A percentile compares a stretch with the other conserved stretches of the same genome.
Evolutionary conservation across 2,113 vertebrate species (phyloP).

Genomic region (Erythrocebus patas): DNA sequence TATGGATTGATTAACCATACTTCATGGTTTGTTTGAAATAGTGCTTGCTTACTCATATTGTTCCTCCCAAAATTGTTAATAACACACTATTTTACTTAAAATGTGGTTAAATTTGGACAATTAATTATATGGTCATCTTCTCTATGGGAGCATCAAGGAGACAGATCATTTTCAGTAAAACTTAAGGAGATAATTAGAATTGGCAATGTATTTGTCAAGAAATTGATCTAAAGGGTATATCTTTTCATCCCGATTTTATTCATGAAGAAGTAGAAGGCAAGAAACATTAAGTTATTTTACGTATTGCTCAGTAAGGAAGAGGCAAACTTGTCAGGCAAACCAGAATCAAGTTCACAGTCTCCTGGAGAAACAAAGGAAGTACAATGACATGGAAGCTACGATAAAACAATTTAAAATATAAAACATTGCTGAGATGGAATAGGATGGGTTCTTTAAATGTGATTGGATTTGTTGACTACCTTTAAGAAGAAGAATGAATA

Average conservation of each 20-base stretch:
- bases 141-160: not conserved
- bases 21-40: not conserved
- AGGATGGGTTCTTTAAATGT: not conserved
- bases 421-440: not conserved
- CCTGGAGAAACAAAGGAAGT: not conserved
- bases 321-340: not conserved
- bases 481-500: not conserved
- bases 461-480: not conserved
- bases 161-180: not conserved
- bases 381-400: not conserved
- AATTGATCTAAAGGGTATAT: not conserved
- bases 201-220: not conserved
- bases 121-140: not conserved
- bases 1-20: not conserved
- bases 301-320: not conserved
- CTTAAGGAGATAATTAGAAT: not conserved
- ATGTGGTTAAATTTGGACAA: not conserved
- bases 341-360: not conserved
- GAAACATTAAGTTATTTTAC: not conserved
- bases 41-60: not conserved
- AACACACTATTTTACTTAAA: not conserved
- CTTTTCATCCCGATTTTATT: not conserved
- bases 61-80: not conserved
- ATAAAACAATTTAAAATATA: not conserved
- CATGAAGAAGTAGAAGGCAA: not conserved